Evolutionary conservation across 2,888 invertebrate genomes (phyloP).

Genomic region (Oligia strigilis): DNA sequence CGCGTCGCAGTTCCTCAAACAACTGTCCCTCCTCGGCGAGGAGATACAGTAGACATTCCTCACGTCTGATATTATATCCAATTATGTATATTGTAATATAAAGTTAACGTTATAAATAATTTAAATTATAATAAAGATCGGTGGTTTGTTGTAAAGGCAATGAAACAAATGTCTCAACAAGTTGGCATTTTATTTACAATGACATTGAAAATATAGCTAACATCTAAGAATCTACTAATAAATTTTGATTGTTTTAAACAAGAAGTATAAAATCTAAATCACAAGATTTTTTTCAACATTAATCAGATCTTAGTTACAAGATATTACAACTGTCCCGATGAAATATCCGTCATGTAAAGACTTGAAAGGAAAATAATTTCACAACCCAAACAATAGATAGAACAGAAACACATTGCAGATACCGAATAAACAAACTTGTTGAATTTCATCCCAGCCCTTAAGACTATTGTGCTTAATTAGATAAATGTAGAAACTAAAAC

Average conservation of each 20-base stretch:
- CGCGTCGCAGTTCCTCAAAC: conserved; percentile 98
- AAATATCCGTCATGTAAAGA: conserved; percentile 67
- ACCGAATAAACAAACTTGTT: conserved; percentile 78
- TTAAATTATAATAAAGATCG: conserved; percentile 70
- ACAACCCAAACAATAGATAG: conserved; percentile 75
- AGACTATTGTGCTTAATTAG: conserved; percentile 86
- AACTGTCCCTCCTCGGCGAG: conserved; percentile 95
- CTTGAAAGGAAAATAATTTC: conserved; percentile 68
- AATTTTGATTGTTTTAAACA: conserved; percentile 90
- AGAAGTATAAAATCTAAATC: conserved; percentile 91
- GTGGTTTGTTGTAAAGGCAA: conserved; percentile 72
- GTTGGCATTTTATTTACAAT: conserved; percentile 91
- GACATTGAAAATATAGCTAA: conserved; percentile 91
- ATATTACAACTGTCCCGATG: conserved; percentile 72
- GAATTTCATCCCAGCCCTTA: conserved; percentile 85
- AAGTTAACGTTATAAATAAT: conserved; percentile 65
- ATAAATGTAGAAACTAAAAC: conserved; percentile 79
- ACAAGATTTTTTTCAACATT: conserved; percentile 85
- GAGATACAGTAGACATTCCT: conserved; percentile 91
- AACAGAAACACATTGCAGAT: conserved; percentile 60
- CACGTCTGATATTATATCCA: conserved; percentile 50
- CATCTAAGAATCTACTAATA: conserved; percentile 89
- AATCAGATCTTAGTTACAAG: conserved; percentile 85
- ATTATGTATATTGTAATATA: conserved; percentile 68
- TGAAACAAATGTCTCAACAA: conserved; percentile 88